A percentile compares a stretch with the other conserved stretches of the same genome.
phyloP scores from a whole-genome alignment of 2,113 vertebrate species.

The Vanacampus margaritifer region DNA sequence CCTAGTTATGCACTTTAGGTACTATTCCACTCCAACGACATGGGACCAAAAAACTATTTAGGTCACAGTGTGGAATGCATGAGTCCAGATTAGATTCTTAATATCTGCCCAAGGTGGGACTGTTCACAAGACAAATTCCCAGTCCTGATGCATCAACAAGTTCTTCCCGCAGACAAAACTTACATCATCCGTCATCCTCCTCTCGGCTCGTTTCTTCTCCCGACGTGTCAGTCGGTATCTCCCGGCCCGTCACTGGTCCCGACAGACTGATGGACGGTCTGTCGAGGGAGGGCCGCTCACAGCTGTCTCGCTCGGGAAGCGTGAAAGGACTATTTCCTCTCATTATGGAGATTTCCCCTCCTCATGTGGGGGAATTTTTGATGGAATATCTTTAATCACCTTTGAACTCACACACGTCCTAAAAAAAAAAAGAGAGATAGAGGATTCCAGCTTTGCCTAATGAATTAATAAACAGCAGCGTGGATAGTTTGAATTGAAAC shows the following conservation, averaged over 20 bases:
- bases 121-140: constrained; percentile 17
- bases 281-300: background rate
- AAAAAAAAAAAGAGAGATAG: background rate
- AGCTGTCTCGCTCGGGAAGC: constrained; percentile 34
- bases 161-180: constrained; percentile 38
- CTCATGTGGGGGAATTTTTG: constrained; percentile 10
- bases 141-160: constrained; percentile 21
- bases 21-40: too few relatives aligned
- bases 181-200: constrained; percentile 29
- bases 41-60: background rate
- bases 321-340: constrained; percentile 31
- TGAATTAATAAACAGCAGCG: background rate
- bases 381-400: constrained; percentile 3
- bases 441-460: background rate
- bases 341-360: constrained; percentile 24
- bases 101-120: constrained; percentile 33
- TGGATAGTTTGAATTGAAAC: background rate
- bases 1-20: too few relatives aligned
- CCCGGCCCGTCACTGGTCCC: constrained; percentile 55
- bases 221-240: constrained; percentile 56
- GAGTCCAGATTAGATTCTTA: constrained; percentile 28
- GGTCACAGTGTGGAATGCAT: background rate
- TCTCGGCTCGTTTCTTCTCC: constrained; percentile 44
- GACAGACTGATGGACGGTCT: constrained; percentile 42
- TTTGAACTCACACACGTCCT: background rate